A percentile compares a stretch with the other conserved stretches of the same genome.
Conservation (phyloP, 2,113 vertebrate species). For the Pogonocichla stellata region DNA sequence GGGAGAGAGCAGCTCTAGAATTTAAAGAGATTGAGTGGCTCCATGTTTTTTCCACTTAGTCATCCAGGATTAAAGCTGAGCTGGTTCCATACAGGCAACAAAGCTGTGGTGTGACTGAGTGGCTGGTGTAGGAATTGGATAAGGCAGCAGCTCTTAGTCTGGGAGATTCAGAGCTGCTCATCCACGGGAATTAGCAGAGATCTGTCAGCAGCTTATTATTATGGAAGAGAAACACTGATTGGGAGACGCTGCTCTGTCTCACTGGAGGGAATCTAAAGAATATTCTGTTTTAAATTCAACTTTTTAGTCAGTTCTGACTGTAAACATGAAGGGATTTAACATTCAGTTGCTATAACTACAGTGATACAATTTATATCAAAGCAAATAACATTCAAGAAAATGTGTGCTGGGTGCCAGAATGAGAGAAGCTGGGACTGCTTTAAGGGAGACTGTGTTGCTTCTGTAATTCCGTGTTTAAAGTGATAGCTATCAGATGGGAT, state of each 20-base stretch:
- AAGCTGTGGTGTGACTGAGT: not conserved
- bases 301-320: not conserved
- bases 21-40: not conserved
- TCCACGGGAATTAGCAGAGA: not conserved
- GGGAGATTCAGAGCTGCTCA: not conserved
- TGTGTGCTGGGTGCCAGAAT: rapidly evolving
- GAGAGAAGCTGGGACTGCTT: not conserved
- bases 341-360: not conserved
- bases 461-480: not conserved
- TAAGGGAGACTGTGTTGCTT: not conserved
- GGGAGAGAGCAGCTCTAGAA: not conserved
- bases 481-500: not conserved
- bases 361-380: not conserved
- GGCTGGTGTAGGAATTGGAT: not conserved
- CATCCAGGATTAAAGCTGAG: not conserved
- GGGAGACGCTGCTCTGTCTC: not conserved
- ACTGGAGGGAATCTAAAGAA: not conserved
- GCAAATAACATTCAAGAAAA: not conserved
- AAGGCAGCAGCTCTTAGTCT: not conserved
- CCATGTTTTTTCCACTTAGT: not conserved
- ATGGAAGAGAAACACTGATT: not conserved
- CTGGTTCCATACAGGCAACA: not conserved
- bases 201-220: not conserved
- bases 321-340: not conserved
- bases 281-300: not conserved